Conservation (phyloP, 2,113 vertebrate species). For the Astatotilapia flaviijosephi region DNA sequence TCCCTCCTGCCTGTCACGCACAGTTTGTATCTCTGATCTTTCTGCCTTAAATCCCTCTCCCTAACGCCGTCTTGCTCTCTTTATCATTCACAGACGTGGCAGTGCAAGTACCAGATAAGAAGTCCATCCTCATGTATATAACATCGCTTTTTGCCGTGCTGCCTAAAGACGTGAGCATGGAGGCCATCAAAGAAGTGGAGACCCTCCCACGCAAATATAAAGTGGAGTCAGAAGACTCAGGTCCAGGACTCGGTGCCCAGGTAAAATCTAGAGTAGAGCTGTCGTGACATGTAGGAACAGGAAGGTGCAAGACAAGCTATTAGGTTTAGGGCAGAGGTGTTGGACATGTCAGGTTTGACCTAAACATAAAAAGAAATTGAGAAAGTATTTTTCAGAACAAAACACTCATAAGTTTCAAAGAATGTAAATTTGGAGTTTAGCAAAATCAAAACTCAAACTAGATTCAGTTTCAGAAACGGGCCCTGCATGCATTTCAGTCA, state of each 20-base stretch:
- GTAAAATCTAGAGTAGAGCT: conserved; percentile 36
- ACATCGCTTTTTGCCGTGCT: conserved; percentile 95
- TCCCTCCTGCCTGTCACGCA: neutral
- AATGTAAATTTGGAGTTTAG: neutral
- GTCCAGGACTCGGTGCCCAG: conserved; percentile 63
- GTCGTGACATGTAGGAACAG: neutral
- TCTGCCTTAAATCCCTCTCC: neutral
- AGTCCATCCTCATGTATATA: conserved; percentile 98
- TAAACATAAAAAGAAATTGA: neutral
- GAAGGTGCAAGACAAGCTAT: neutral
- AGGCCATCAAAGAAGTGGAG: conserved; percentile 93
- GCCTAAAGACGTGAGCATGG: conserved; percentile 93
- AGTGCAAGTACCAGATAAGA: conserved; percentile 94
- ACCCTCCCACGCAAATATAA: conserved; percentile 89
- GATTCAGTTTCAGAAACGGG: neutral
- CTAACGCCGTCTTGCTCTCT: neutral
- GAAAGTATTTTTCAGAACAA: neutral
- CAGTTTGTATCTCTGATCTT: neutral
- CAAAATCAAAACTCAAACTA: neutral
- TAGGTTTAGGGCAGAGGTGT: neutral
- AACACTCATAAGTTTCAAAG: neutral
- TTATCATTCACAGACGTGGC: conserved; percentile 80
- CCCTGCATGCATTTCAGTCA: neutral
- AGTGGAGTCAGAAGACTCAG: conserved; percentile 73
- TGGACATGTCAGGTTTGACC: neutral